Percentiles rank a stretch among this genome's conserved stretches.
Evolutionary conservation across 2,113 vertebrate species (phyloP).

Genomic region (Rhizomys pruinosus): DNA sequence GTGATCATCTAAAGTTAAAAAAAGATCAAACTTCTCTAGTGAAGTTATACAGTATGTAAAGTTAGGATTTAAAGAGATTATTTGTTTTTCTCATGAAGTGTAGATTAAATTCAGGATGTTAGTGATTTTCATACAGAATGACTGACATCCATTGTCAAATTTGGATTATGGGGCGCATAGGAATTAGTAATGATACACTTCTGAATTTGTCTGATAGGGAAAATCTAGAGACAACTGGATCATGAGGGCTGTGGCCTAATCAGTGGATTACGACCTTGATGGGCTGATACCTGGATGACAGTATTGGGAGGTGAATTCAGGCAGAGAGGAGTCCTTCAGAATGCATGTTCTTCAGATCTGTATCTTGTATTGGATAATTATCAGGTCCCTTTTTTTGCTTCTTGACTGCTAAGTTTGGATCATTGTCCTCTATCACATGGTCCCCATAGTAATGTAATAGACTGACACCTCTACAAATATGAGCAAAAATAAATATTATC

Average conservation of each 20-base stretch:
- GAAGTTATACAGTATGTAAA: neutral
- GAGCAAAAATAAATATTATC: neutral
- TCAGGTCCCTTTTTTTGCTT: neutral
- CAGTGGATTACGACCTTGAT: neutral
- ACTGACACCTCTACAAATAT: neutral
- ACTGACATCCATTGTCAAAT: neutral
- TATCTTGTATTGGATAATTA: neutral
- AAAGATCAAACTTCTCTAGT: neutral
- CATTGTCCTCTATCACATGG: no score
- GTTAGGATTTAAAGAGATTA: neutral
- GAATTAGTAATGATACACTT: neutral
- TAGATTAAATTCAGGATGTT: neutral
- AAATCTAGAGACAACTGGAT: neutral
- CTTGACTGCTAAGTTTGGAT: neutral
- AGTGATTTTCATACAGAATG: neutral
- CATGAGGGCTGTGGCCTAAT: neutral
- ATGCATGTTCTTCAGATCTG: neutral
- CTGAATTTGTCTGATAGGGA: neutral
- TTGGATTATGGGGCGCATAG: neutral
- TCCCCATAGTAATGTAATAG: neutral
- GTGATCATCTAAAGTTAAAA: neutral
- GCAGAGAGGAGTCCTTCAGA: neutral
- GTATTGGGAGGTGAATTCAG: neutral
- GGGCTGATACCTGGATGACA: neutral
- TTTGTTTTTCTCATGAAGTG: slow-evolving; percentile 13